These are phyloP conservation scores for Lasiurus borealis DNA, from an alignment of 2,113 vertebrate genomes.

Conservation along the genomic window DNA sequence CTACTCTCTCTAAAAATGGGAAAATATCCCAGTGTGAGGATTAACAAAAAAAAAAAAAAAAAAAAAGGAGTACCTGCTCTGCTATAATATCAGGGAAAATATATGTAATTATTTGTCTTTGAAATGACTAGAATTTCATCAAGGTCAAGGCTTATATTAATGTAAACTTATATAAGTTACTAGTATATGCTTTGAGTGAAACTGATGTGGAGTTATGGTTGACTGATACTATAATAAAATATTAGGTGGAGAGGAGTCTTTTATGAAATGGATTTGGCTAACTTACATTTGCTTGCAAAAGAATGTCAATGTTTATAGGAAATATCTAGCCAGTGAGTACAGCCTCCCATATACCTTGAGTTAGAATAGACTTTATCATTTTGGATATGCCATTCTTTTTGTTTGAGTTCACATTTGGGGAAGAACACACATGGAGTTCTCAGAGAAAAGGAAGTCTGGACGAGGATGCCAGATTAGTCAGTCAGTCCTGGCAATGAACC, in stretches of 20 bases:
- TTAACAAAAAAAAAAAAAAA: too few relatives aligned
- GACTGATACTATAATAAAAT: background rate
- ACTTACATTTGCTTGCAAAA: background rate
- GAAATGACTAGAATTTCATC: slow-evolving; percentile 3
- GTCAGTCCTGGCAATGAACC: background rate
- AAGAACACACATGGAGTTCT: background rate
- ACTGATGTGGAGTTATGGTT: background rate
- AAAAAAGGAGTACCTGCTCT: background rate
- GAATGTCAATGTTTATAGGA: background rate
- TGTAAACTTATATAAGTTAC: background rate
- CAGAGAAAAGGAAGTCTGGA: background rate
- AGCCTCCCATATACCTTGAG: background rate
- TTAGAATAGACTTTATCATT: slow-evolving; percentile 21
- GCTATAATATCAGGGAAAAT: background rate
- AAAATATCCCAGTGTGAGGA: too few relatives aligned
- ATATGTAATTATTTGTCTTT: slow-evolving; percentile 8
- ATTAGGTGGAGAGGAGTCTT: background rate
- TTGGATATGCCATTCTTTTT: slow-evolving; percentile 37
- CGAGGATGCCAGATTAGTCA: background rate
- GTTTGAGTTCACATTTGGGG: background rate
- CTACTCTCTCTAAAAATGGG: too few relatives aligned
- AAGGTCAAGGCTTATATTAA: background rate
- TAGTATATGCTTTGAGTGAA: background rate
- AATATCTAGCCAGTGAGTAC: background rate
- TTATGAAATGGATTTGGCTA: background rate